Evolutionary conservation across 2,113 vertebrate genomes (phyloP).

Genomic region (Pogonocichla stellata): DNA sequence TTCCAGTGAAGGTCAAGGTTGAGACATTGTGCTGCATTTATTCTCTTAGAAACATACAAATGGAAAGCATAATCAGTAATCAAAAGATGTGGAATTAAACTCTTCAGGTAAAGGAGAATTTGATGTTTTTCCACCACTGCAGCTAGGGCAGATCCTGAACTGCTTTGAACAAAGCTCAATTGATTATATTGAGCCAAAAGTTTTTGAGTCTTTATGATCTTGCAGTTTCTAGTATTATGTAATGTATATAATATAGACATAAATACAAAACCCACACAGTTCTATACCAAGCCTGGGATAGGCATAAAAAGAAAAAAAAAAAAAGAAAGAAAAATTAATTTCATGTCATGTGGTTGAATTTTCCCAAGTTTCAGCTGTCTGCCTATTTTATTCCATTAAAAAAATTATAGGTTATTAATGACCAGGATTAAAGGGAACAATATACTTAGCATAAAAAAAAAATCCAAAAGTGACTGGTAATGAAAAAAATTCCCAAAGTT

Average conservation of each 20-base stretch:
- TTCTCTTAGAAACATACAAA: not conserved
- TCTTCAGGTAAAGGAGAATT: not conserved
- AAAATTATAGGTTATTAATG: not conserved
- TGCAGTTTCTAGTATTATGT: not conserved
- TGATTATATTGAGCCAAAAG: not conserved
- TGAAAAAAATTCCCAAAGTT: not conserved
- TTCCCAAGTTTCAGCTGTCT: not conserved
- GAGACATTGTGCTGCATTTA: not conserved
- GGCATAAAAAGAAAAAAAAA: not conserved
- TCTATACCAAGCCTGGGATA: not conserved
- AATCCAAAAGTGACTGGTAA: not conserved
- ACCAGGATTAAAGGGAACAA: not conserved
- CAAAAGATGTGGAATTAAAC: not conserved
- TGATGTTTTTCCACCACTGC: not conserved
- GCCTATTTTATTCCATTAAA: not conserved
- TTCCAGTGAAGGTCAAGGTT: not conserved
- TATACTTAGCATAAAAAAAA: not conserved
- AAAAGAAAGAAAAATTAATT: fast-evolving
- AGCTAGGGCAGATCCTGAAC: not conserved
- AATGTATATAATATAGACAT: too few relatives aligned
- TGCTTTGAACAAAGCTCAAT: not conserved
- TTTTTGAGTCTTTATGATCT: not conserved
- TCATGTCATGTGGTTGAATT: not conserved
- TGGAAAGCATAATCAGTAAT: not conserved
- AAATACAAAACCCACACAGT: not conserved